Base-by-base conservation (phyloP, 2,113 vertebrate species). In the Hemichromis elongatus region DNA sequence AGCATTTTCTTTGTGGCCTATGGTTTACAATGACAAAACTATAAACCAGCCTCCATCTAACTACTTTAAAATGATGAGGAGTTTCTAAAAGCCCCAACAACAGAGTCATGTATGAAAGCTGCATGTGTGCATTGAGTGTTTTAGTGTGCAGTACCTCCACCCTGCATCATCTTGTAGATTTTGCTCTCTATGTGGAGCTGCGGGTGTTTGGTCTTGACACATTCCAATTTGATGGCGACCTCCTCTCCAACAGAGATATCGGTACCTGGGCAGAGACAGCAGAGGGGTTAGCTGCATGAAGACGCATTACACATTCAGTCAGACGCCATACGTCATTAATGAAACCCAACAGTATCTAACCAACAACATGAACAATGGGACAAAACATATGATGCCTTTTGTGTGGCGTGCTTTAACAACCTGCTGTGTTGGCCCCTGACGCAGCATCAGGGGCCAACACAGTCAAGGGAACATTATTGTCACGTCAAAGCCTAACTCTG, bases 141-240 rank as follows among this genome's bases (percentile, higher is more conserved):
- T 24, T 9, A 83, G 21, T 70, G 11, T 82, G 14, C 40, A 85
- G 50, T 96, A 97, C 98, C 98, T 97, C 98, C 98, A 80, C 98
- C 98, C 94, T 99, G 98, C 98, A 99, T 99, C 98, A 99, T 99
- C 95, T 99, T 99, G 96, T 99, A 99, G 96, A 99, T 99, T 94
- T 99, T 99, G 97, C 98, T 99, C 96, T 99, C 98, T 6, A 99
- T 99, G 95, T 99, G 98, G 63, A 99, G 97, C 94, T 99, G 98
- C 89, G 98, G 98, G 92, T 99, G 98, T 94, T 99, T 99, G 80
- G 98, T 99, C 96, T 99, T 99, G 94, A 99, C 98, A 95, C 98
- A 99, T 96, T 99, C 98, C 90, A 99, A 91, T 90, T 99, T 99
- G 96, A 99, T 99, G 92, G 98, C 98, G 68, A 99, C 98, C 89